phyloP scores from a whole-genome alignment of 1,140 invertebrate species.

The Calliopsis andreniformis region DNA sequence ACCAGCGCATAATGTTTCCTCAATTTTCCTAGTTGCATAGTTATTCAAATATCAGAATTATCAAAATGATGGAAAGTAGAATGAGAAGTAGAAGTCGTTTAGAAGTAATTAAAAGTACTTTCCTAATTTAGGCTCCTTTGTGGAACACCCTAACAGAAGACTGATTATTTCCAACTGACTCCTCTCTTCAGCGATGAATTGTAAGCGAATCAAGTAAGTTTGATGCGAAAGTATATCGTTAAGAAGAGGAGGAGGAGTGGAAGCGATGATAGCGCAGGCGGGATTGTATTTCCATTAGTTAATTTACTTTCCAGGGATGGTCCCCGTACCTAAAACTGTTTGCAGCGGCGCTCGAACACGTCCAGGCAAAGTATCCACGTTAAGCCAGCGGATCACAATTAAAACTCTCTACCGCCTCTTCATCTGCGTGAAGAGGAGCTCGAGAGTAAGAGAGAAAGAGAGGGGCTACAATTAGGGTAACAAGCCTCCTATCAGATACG shows the following conservation, averaged over 20 bases:
- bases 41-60: too few relatives aligned
- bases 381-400: constrained; percentile 62
- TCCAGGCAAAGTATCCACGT: constrained; percentile 55
- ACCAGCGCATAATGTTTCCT: too few relatives aligned
- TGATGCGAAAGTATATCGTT: constrained; percentile 33
- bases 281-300: constrained; percentile 70
- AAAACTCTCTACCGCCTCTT: constrained; percentile 54
- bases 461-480: constrained; percentile 40
- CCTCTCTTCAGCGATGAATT: too few relatives aligned
- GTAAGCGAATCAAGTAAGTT: constrained; percentile 2
- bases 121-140: too few relatives aligned
- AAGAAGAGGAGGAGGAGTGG: neutral
- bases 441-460: too few relatives aligned
- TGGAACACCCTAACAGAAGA: too few relatives aligned
- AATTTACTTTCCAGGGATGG: constrained; percentile 57
- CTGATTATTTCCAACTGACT: too few relatives aligned
- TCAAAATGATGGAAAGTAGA: too few relatives aligned
- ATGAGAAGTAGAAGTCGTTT: too few relatives aligned
- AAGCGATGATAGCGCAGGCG: constrained; percentile 21
- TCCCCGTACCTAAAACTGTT: constrained; percentile 54
- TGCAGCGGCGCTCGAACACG: constrained; percentile 54
- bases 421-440: constrained; percentile 20
- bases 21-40: too few relatives aligned
- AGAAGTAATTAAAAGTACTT: too few relatives aligned
- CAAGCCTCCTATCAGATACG: constrained; percentile 40